Conservation (phyloP, 2,888 invertebrate species). For the Cheilosia impressa region DNA sequence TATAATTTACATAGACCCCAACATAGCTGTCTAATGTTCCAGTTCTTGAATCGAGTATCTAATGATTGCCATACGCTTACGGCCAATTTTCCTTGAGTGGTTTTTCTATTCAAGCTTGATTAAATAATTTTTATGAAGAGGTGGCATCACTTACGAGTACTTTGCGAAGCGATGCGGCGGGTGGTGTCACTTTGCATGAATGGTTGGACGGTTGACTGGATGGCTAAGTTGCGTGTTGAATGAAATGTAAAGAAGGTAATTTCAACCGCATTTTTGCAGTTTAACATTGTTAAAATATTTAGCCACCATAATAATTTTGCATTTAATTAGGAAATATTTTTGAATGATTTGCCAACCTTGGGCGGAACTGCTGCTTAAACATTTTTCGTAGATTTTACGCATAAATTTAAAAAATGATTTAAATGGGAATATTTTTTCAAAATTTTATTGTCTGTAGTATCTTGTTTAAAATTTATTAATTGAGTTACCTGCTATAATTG, state of each 20-base stretch:
- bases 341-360: no score
- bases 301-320: neutral
- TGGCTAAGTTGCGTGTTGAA: constrained; percentile 2
- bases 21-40: neutral
- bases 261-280: neutral
- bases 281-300: neutral
- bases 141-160: neutral
- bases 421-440: no score
- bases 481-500: no score
- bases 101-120: neutral
- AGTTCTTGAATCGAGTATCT: neutral
- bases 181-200: constrained; percentile 1
- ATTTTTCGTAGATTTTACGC: no score
- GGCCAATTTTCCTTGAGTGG: neutral
- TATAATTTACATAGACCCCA: neutral
- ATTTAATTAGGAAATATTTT: neutral
- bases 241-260: neutral
- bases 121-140: neutral
- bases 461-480: no score
- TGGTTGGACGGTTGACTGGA: constrained; percentile 5
- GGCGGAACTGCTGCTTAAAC: no score
- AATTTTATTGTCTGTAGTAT: no score
- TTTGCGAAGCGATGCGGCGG: neutral
- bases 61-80: neutral
- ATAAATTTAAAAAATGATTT: no score